Evolutionary conservation across 2,113 vertebrate species (phyloP).

Genomic region (Plestiodon gilberti): DNA sequence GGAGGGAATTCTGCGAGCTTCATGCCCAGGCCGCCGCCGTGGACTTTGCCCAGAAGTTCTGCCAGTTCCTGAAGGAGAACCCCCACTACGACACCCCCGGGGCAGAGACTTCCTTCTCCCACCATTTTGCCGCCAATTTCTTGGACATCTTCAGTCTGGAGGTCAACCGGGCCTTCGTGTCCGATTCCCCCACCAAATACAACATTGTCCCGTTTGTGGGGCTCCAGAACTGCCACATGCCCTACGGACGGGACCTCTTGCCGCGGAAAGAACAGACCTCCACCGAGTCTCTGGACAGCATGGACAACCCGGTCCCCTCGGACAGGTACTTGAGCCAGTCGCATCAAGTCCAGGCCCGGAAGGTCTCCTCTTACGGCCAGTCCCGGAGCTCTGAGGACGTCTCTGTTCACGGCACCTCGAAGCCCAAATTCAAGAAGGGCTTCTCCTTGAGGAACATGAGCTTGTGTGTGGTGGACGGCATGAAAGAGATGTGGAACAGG

Average conservation of each 20-base stretch:
- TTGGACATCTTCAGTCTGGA: conserved; percentile 89
- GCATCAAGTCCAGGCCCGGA: conserved; percentile 75
- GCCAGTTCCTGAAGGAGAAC: conserved; percentile 92
- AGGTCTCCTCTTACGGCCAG: conserved; percentile 86
- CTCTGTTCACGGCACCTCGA: conserved; percentile 78
- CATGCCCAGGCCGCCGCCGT: conserved; percentile 91
- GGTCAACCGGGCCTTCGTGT: conserved; percentile 85
- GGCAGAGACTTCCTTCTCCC: conserved; percentile 90
- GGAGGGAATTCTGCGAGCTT: conserved; percentile 97
- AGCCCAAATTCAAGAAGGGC: conserved; percentile 92
- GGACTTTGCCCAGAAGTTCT: conserved; percentile 95
- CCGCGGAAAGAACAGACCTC: conserved; percentile 85
- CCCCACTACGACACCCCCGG: conserved; percentile 92
- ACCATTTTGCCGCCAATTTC: conserved; percentile 91
- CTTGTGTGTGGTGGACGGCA: conserved; percentile 92
- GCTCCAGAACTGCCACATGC: conserved; percentile 86
- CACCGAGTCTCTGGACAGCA: conserved; percentile 85
- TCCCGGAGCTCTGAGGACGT: conserved; percentile 95
- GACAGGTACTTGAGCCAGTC: conserved; percentile 64
- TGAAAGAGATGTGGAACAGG: conserved; percentile 96
- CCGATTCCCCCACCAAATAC: conserved; percentile 81
- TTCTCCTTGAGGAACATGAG: conserved; percentile 98
- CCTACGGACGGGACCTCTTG: conserved; percentile 81
- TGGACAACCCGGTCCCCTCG: conserved; percentile 80
- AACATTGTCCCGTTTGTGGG: conserved; percentile 89